Conservation (phyloP, 1,140 invertebrate species). For the Uloborus diversus region DNA sequence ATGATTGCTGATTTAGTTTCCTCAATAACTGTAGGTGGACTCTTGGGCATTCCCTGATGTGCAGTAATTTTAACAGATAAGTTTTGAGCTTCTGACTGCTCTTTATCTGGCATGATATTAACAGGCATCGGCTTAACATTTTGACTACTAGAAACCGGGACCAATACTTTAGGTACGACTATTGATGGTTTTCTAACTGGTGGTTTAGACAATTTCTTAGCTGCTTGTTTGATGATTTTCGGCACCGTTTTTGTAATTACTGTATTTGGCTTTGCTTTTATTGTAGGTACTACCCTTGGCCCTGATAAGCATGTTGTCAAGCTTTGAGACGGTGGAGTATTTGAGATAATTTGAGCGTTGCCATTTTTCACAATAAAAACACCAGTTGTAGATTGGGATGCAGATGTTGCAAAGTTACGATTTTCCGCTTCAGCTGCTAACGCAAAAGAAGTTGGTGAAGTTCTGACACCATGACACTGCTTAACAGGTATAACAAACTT, state of each 20-base stretch:
- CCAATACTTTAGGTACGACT: background rate
- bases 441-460: background rate
- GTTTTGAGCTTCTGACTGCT: too few relatives aligned
- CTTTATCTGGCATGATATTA: too few relatives aligned
- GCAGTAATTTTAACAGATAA: too few relatives aligned
- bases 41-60: too few relatives aligned
- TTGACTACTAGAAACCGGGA: too few relatives aligned
- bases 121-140: too few relatives aligned
- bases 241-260: slow-evolving; percentile 17
- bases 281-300: background rate
- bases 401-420: background rate
- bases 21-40: too few relatives aligned
- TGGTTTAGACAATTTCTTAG: slow-evolving; percentile 21
- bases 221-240: slow-evolving; percentile 34
- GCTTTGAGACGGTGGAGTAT: background rate
- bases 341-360: slow-evolving; percentile 30
- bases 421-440: slow-evolving; percentile 5
- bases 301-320: background rate
- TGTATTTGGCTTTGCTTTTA: background rate
- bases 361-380: slow-evolving; percentile 47
- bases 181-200: slow-evolving; percentile 11
- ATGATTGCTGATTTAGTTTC: too few relatives aligned
- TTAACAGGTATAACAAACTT: slow-evolving; percentile 44
- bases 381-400: background rate
- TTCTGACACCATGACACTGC: slow-evolving; percentile 3